Percentiles rank a stretch among this genome's conserved stretches.
Evolutionary conservation across 2,113 vertebrate species (phyloP).

Genomic region (Hippocampus mohnikei): DNA sequence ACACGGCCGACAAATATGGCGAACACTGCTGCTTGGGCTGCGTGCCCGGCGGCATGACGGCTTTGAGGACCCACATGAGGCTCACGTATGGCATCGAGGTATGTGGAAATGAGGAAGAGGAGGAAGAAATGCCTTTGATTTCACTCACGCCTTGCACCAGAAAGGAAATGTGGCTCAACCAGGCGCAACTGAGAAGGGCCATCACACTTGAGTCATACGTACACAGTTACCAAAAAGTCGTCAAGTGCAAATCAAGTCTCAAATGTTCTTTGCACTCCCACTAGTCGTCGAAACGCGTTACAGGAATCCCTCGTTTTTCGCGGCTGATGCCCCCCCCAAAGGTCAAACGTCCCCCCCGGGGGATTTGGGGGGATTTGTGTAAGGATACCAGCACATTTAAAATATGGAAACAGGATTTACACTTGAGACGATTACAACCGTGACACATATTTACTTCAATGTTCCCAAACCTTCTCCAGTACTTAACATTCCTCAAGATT

Average conservation of each 20-base stretch:
- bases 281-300: too few species aligned
- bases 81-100: conserved; percentile 80
- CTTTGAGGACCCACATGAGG: conserved; percentile 80
- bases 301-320: too few species aligned
- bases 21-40: conserved; percentile 68
- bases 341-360: too few species aligned
- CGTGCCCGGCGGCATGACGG: conserved; percentile 73
- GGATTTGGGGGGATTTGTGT: too few species aligned
- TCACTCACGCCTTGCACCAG: conserved; percentile 3
- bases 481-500: too few species aligned
- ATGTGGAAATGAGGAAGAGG: neutral
- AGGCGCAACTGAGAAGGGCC: conserved; percentile 16
- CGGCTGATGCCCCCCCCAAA: too few species aligned
- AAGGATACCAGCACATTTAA: too few species aligned
- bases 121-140: neutral
- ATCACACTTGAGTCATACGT: conserved; percentile 2
- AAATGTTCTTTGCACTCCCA: too few species aligned
- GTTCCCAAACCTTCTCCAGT: too few species aligned
- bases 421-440: too few species aligned
- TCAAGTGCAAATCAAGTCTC: neutral
- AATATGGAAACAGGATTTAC: too few species aligned
- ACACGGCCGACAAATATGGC: conserved; percentile 74
- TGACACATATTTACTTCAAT: too few species aligned
- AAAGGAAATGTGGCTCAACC: conserved; percentile 9
- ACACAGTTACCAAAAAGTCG: neutral